A percentile compares a stretch with the other conserved stretches of the same genome.
These are phyloP conservation scores for Catotricha subobsoleta DNA, from an alignment of 2,888 invertebrate genomes.

Conservation along the genomic window DNA sequence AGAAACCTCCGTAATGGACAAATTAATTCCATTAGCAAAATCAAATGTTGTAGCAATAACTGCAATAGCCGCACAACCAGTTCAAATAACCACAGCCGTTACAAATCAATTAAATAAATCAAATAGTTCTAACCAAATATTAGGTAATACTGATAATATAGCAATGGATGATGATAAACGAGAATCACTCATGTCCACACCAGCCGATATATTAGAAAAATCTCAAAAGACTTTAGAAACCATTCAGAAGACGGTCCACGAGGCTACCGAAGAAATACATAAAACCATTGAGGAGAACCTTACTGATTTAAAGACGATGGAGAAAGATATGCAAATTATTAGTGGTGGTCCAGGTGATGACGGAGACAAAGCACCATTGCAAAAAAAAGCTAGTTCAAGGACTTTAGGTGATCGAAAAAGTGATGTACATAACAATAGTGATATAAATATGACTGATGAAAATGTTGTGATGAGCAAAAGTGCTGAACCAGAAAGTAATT, in stretches of 20 bases:
- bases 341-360: too few relatives aligned
- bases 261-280: constrained; percentile 24
- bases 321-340: constrained; percentile 20
- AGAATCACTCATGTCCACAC: constrained; percentile 14
- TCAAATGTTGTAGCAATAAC: constrained; percentile 35
- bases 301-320: constrained; percentile 23
- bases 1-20: constrained; percentile 10
- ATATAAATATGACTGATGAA: too few relatives aligned
- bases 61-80: constrained; percentile 37
- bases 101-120: constrained; percentile 30
- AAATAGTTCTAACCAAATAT: constrained; percentile 23
- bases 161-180: constrained; percentile 17
- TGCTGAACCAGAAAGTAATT: not conserved
- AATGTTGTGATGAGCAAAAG: too few relatives aligned
- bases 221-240: constrained; percentile 22
- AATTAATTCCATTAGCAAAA: constrained; percentile 16
- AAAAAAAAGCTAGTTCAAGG: constrained; percentile 10
- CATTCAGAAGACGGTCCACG: constrained; percentile 23
- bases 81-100: constrained; percentile 36
- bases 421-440: not conserved
- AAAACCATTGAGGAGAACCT: constrained; percentile 27
- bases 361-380: constrained; percentile 15
- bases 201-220: constrained; percentile 22
- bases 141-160: constrained; percentile 15
- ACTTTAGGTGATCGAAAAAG: constrained; percentile 3